These are phyloP conservation scores for Amphiura filiformis DNA, from an alignment of 35 echinoderm and acorn worm genomes.

Conservation along the genomic window DNA sequence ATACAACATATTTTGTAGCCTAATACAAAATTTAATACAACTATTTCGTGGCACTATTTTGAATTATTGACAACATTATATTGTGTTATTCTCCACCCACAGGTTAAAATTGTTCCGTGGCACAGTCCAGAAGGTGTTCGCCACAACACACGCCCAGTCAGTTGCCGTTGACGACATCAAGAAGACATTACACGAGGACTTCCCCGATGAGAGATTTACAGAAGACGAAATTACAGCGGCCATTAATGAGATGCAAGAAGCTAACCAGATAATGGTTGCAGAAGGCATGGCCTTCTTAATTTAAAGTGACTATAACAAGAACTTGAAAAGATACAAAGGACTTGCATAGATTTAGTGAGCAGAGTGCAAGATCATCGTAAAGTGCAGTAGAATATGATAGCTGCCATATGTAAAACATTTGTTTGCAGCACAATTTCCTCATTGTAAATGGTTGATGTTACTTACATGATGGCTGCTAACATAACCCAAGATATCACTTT, in stretches of 20 bases:
- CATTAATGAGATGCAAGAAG: conserved; percentile 91
- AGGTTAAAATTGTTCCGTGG: conserved; percentile 80
- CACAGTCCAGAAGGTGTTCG: conserved; percentile 72
- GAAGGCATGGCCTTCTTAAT: conserved; percentile 85
- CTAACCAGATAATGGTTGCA: conserved; percentile 94
- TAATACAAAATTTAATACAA: no score
- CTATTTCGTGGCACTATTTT: no score
- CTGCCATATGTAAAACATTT: no score
- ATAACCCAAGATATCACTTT: no score
- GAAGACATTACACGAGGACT: conserved; percentile 54
- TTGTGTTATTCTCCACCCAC: not conserved
- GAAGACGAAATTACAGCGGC: conserved; percentile 64
- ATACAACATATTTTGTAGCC: no score
- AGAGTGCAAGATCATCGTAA: no score
- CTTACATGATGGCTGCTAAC: no score
- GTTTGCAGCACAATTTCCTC: no score
- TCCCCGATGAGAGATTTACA: conserved; percentile 54
- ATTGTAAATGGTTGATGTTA: no score
- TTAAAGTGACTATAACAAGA: conserved; percentile 26
- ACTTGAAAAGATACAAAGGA: not conserved
- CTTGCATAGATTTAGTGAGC: no score
- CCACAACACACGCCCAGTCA: conserved; percentile 64
- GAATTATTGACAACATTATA: no score
- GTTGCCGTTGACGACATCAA: conserved; percentile 55
- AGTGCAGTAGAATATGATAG: no score